A percentile compares a stretch with the other conserved stretches of the same genome.
Evolutionary conservation across 2,888 invertebrate species (phyloP).

Genomic region (Melanchra persicariae): DNA sequence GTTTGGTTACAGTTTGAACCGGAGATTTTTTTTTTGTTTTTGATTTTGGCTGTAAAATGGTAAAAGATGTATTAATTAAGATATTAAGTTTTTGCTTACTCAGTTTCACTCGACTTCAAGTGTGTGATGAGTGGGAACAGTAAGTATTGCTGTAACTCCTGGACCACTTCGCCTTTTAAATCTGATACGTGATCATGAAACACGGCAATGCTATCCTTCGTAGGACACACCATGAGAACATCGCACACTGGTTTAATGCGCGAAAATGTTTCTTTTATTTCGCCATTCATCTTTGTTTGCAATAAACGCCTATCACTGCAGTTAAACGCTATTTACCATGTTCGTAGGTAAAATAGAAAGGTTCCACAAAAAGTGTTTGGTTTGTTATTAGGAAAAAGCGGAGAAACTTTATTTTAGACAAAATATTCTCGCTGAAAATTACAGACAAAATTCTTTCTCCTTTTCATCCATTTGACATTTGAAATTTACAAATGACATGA

Average conservation of each 20-base stretch:
- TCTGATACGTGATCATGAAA: conserved; percentile 77
- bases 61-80: conserved; percentile 10
- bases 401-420: conserved; percentile 3
- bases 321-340: conserved; percentile 12
- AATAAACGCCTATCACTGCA: conserved; percentile 13
- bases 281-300: conserved; percentile 76
- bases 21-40: background rate
- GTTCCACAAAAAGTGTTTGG: background rate
- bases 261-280: conserved; percentile 80
- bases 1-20: background rate
- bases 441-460: conserved; percentile 24
- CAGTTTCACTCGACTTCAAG: conserved; percentile 77
- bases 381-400: conserved; percentile 3
- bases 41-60: conserved; percentile 5
- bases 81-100: conserved; percentile 72
- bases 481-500: too few relatives aligned
- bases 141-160: conserved; percentile 89
- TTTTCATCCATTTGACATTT: conserved; percentile 14
- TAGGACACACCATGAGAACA: conserved; percentile 86
- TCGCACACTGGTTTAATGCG: conserved; percentile 90
- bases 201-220: conserved; percentile 77
- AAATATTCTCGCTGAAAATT: conserved; percentile 31
- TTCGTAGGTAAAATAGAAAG: background rate
- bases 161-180: conserved; percentile 82
- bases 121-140: conserved; percentile 88